These are phyloP conservation scores for Halcyon senegalensis DNA, from an alignment of 2,113 vertebrate species.

Conservation along the genomic window DNA sequence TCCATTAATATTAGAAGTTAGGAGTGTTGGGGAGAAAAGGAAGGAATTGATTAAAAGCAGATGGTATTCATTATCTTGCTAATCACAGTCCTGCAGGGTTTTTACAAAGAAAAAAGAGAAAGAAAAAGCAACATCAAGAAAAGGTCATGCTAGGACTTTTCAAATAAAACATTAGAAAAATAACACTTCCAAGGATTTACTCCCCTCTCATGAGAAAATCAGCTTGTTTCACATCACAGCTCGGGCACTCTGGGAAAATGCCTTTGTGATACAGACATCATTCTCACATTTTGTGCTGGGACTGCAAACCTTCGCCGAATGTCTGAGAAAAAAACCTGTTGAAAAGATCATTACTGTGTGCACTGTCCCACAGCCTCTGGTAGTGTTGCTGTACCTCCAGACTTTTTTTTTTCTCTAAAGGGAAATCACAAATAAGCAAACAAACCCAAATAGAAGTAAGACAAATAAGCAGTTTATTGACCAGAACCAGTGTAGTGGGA, in stretches of 20 bases:
- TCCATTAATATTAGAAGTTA: slow-evolving; percentile 82
- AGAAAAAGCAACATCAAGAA: slow-evolving; percentile 63
- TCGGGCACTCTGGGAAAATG: slow-evolving; percentile 37
- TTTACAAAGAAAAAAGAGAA: slow-evolving; percentile 47
- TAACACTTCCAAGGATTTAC: slow-evolving; percentile 59
- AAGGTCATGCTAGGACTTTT: slow-evolving; percentile 70
- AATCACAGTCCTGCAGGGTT: slow-evolving; percentile 74
- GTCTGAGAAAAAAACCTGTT: background rate
- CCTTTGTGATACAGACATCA: slow-evolving; percentile 54
- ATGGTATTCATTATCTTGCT: slow-evolving; percentile 80
- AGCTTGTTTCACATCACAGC: slow-evolving; percentile 53
- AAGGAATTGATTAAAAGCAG: slow-evolving; percentile 82
- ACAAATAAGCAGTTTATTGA: background rate
- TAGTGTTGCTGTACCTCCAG: slow-evolving; percentile 16
- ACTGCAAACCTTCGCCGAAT: background rate
- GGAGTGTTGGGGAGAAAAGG: slow-evolving; percentile 78
- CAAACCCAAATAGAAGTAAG: background rate
- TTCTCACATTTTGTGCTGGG: slow-evolving; percentile 37
- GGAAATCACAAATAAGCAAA: slow-evolving; percentile 55
- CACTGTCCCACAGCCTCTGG: background rate
- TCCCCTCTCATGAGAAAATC: slow-evolving; percentile 55
- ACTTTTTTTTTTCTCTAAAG: background rate
- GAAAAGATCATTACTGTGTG: background rate
- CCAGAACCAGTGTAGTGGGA: background rate
- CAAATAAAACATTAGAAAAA: slow-evolving; percentile 71